phyloP scores from a whole-genome alignment of 2,113 vertebrate genomes.

The Alaudala cheleensis region DNA sequence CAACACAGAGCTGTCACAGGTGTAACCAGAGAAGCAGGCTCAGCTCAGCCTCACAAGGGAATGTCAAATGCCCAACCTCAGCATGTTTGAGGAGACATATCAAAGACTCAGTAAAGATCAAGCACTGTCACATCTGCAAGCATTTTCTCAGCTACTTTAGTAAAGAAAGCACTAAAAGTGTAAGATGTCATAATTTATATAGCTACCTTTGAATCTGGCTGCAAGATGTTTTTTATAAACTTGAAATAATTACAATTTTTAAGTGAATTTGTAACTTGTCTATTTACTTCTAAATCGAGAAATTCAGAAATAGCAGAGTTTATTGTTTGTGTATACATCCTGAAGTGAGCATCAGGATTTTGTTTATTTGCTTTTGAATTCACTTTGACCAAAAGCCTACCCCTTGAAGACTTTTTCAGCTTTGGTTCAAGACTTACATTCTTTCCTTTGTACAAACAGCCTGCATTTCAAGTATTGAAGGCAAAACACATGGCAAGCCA shows the following conservation, averaged over 20 bases:
- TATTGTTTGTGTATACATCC: background rate
- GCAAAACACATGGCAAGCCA: background rate
- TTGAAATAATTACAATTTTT: too few species aligned
- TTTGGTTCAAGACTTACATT: background rate
- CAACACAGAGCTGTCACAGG: background rate
- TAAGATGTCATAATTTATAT: background rate
- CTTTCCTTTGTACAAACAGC: background rate
- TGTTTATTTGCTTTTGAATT: background rate
- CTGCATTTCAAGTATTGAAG: background rate
- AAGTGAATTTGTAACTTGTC: background rate
- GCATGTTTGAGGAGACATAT: background rate
- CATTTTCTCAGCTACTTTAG: background rate
- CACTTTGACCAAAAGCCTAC: background rate
- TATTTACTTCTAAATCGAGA: background rate
- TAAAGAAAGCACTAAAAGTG: background rate
- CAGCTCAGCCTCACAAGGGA: background rate
- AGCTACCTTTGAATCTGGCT: background rate
- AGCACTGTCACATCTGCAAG: background rate
- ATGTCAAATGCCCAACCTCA: background rate
- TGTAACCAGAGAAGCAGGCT: conserved; percentile 26
- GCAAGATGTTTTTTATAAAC: too few species aligned
- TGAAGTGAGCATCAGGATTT: background rate
- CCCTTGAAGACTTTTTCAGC: background rate
- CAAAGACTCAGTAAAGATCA: conserved; percentile 12
- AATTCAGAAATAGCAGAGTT: background rate